A percentile compares a stretch with the other conserved stretches of the same genome.
phyloP scores from a whole-genome alignment of 2,113 vertebrate genomes.

The Python bivittatus region DNA sequence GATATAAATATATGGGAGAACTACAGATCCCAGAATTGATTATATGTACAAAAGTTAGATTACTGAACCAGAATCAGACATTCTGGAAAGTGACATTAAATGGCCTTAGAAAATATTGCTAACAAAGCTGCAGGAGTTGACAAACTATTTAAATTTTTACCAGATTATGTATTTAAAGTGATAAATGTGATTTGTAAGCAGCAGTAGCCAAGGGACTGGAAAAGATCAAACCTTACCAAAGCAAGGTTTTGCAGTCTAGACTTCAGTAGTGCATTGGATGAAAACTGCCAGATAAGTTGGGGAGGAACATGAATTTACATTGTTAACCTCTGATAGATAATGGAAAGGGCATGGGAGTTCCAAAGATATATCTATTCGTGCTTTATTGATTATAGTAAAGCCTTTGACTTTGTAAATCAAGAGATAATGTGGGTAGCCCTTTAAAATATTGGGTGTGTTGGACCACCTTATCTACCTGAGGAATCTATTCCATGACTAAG shows the following conservation, averaged over 20 bases:
- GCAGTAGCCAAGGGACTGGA: neutral
- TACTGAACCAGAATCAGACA: neutral
- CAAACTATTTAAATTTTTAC: neutral
- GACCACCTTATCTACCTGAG: neutral
- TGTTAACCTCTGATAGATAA: neutral
- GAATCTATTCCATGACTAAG: neutral
- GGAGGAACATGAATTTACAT: neutral
- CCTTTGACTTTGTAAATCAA: neutral
- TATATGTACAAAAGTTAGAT: neutral
- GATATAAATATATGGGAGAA: no score
- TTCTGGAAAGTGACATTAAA: neutral
- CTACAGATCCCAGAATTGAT: no score
- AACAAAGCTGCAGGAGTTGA: neutral
- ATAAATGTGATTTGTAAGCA: neutral
- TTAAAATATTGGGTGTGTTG: neutral
- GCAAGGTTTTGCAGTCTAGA: neutral
- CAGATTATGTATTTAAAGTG: neutral
- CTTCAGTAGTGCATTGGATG: neutral
- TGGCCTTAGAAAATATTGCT: neutral
- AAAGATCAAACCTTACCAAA: neutral
- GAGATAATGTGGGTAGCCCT: neutral
- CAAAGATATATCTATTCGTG: neutral
- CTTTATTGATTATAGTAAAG: neutral
- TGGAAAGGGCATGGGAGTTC: neutral
- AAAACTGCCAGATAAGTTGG: neutral